These are phyloP conservation scores for Heliopora coerulea DNA, from an alignment of 92 coral and sea anemone species.

Conservation along the genomic window DNA sequence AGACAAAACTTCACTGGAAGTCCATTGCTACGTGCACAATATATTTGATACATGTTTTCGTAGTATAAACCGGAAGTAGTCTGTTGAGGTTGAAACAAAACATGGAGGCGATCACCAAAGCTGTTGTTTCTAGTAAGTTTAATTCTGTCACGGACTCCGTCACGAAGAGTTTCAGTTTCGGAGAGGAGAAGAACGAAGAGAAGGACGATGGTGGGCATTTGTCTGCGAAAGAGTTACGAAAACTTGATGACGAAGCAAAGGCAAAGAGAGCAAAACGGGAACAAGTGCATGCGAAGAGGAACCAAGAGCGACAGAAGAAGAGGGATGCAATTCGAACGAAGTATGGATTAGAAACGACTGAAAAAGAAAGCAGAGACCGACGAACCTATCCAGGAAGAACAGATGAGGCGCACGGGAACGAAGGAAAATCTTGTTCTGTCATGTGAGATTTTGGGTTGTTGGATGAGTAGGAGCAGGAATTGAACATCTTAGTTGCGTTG, in stretches of 20 bases:
- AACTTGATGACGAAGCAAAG: constrained; percentile 16
- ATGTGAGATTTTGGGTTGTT: constrained; percentile 14
- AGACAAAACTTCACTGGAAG: too few relatives aligned
- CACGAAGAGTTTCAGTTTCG: constrained; percentile 12
- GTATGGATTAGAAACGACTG: constrained; percentile 24
- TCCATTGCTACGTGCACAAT: too few relatives aligned
- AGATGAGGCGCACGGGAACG: neutral
- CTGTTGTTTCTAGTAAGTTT: constrained; percentile 23
- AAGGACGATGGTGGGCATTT: constrained; percentile 16
- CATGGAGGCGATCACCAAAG: constrained; percentile 35
- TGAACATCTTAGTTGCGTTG: too few relatives aligned
- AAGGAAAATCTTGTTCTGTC: constrained; percentile 26
- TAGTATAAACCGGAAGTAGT: too few relatives aligned
- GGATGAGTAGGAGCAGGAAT: too few relatives aligned
- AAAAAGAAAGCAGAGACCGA: constrained; percentile 5
- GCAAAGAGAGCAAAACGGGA: constrained; percentile 29
- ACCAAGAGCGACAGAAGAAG: constrained; percentile 28
- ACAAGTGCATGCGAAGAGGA: constrained; percentile 14
- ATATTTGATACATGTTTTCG: too few relatives aligned
- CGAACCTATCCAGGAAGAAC: constrained; percentile 1
- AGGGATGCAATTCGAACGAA: constrained; percentile 34
- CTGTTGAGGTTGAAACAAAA: neutral
- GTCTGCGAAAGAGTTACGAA: constrained; percentile 31
- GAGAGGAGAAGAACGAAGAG: constrained; percentile 22
- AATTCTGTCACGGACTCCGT: constrained; percentile 40